Conservation (phyloP, 2,888 invertebrate species). For the Carpatolechia fugitivella region DNA sequence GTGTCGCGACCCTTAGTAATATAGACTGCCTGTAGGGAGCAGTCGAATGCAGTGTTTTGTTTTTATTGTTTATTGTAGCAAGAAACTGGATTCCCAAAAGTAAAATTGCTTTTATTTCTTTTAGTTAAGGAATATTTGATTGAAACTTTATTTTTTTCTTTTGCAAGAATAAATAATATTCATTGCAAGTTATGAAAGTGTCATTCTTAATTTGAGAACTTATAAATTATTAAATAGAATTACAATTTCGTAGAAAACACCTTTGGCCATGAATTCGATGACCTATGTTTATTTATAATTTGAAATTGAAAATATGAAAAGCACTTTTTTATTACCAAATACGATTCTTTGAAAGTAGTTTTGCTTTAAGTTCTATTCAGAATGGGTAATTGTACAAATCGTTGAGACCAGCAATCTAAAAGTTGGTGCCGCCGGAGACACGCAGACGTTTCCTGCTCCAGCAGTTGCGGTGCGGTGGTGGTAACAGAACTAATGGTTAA, state of each 20-base stretch:
- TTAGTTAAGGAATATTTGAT: too few species aligned
- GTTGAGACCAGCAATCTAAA: background rate
- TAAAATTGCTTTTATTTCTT: background rate
- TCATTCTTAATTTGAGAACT: too few species aligned
- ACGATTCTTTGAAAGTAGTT: too few species aligned
- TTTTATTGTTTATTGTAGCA: background rate
- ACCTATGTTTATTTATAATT: too few species aligned
- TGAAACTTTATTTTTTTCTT: too few species aligned
- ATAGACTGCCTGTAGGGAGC: background rate
- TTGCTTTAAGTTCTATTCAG: background rate
- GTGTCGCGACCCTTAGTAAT: background rate
- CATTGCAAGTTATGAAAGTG: too few species aligned
- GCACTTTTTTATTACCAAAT: too few species aligned
- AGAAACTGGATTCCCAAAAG: background rate
- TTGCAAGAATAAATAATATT: too few species aligned
- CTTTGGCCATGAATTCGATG: too few species aligned
- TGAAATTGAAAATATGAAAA: too few species aligned
- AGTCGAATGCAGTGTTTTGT: background rate
- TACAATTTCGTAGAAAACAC: too few species aligned
- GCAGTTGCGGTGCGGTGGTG: constrained; percentile 29
- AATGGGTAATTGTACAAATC: background rate
- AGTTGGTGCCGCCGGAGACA: constrained; percentile 3
- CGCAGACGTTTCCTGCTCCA: constrained; percentile 26
- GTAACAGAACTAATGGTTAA: constrained; percentile 50
- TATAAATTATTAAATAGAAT: too few species aligned